Evolutionary conservation across 1,140 invertebrate genomes (phyloP).

Genomic region (Argopecten irradians): DNA sequence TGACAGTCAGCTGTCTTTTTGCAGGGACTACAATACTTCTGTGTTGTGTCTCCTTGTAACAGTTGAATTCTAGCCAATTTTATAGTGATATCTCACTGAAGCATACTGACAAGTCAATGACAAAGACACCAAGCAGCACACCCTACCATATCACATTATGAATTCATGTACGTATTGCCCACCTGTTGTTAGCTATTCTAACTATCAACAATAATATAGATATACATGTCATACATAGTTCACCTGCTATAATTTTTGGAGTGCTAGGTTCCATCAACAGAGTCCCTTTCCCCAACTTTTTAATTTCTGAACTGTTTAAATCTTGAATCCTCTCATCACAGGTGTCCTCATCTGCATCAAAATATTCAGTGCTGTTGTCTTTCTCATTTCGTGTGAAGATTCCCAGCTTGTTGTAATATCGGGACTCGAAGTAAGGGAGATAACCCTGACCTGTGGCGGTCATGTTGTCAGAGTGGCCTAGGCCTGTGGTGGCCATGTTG

Average conservation of each 20-base stretch:
- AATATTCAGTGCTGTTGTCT: background rate
- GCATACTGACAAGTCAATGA: too few species aligned
- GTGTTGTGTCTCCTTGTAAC: too few species aligned
- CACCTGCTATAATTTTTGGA: background rate
- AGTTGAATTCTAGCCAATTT: too few species aligned
- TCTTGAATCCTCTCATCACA: constrained; percentile 9
- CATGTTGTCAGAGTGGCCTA: background rate
- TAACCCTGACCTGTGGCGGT: background rate
- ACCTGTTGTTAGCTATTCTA: too few species aligned
- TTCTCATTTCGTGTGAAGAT: background rate
- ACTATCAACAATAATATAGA: too few species aligned
- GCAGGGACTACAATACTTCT: too few species aligned
- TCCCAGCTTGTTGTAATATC: background rate
- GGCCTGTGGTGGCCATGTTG: background rate
- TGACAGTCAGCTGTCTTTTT: too few species aligned
- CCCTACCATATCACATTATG: too few species aligned
- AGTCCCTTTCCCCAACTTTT: background rate
- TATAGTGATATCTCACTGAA: too few species aligned
- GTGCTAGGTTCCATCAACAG: background rate
- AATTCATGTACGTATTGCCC: too few species aligned
- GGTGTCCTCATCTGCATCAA: background rate
- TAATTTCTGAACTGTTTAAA: constrained; percentile 3
- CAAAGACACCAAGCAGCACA: too few species aligned
- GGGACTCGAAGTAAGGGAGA: background rate
- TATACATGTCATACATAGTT: too few species aligned